Conservation (phyloP, 2,797 vertebrate species). For the Sebastes baramenuke region DNA sequence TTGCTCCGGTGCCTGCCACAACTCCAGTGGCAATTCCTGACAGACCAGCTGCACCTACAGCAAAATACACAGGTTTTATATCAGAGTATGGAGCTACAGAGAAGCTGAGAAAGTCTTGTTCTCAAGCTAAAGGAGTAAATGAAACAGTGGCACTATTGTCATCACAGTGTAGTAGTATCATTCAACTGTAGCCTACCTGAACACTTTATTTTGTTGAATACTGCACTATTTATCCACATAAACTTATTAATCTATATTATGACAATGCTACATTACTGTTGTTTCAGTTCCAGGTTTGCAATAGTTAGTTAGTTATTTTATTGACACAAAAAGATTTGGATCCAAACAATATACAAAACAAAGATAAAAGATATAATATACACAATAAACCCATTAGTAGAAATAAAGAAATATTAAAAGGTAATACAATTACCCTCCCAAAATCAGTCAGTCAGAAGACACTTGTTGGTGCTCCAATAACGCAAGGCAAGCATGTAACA, state of each 20-base stretch:
- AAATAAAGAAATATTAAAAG: no score
- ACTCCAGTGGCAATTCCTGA: background rate
- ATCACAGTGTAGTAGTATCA: background rate
- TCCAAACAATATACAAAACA: no score
- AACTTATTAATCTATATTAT: background rate
- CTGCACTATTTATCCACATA: background rate
- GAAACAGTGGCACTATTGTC: background rate
- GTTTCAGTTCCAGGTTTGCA: background rate
- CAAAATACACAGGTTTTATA: background rate
- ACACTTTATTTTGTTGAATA: background rate
- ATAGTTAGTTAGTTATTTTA: no score
- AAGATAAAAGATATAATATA: no score
- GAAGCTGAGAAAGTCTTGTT: background rate
- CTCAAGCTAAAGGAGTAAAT: background rate
- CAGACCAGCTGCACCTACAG: conserved; percentile 29
- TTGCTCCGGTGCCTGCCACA: conserved; percentile 8
- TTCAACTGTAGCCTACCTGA: background rate
- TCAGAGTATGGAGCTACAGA: background rate
- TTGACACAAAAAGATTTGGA: no score
- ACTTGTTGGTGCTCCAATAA: no score
- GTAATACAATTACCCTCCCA: no score
- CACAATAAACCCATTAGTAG: no score
- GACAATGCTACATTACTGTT: background rate
- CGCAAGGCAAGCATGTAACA: no score
- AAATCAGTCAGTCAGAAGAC: no score